Evolutionary conservation across 2,797 vertebrate species (phyloP).

Genomic region (Cryptoprocta ferox): DNA sequence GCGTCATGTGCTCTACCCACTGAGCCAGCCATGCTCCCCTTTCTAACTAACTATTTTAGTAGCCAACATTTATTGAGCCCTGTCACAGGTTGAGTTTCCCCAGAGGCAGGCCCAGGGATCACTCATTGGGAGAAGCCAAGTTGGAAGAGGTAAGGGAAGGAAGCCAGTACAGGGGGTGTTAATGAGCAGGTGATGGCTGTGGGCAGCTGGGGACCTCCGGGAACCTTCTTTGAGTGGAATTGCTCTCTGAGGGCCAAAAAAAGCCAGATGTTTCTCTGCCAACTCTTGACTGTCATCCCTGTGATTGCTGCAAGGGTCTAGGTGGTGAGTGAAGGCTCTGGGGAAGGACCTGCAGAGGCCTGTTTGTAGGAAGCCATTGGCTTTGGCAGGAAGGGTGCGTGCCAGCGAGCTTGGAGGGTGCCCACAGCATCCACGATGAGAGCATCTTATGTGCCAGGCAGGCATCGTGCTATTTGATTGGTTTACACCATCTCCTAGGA

Average conservation of each 20-base stretch:
- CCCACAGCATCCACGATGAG: fast-evolving
- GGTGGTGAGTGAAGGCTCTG: neutral
- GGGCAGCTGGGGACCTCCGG: neutral
- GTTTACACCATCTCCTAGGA: fast-evolving
- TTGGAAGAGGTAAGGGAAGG: neutral
- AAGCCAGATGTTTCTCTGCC: neutral
- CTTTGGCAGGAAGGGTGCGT: neutral
- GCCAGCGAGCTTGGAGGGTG: neutral
- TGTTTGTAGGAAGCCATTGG: fast-evolving
- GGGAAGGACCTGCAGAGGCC: neutral
- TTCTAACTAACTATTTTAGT: neutral
- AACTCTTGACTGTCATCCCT: fast-evolving
- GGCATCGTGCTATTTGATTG: neutral
- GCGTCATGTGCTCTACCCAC: neutral
- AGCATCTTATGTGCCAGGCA: fast-evolving
- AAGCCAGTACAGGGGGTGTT: neutral
- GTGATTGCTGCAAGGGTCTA: neutral
- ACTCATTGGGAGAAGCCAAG: neutral
- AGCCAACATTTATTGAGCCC: neutral
- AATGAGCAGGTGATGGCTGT: neutral
- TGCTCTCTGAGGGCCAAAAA: neutral
- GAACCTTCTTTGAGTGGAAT: fast-evolving
- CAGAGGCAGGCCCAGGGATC: neutral
- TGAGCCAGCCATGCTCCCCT: neutral
- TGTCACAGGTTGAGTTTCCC: neutral